Evolutionary conservation across 2,888 invertebrate genomes (phyloP).

Genomic region (Drosophila algonquin): DNA sequence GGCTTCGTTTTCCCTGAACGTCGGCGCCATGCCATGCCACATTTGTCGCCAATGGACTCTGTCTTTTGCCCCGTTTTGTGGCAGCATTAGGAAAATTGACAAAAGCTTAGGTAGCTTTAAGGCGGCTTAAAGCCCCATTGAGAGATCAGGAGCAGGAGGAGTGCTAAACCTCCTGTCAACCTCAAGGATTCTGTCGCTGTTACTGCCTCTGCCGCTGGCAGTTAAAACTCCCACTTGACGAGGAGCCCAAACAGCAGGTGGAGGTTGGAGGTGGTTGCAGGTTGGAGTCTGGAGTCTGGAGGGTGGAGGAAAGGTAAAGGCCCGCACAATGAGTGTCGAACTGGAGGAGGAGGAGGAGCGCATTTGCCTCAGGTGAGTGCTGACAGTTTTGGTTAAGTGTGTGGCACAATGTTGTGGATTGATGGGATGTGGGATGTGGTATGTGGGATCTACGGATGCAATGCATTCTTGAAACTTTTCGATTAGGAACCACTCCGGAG

Average conservation of each 20-base stretch:
- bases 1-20: slow-evolving; percentile 4
- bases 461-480: slow-evolving; percentile 1
- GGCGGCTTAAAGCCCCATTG: slow-evolving; percentile 50
- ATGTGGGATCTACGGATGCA: slow-evolving; percentile 18
- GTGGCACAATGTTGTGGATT: slow-evolving; percentile 21
- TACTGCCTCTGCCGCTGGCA: slow-evolving; percentile 42
- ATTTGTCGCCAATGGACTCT: slow-evolving; percentile 16
- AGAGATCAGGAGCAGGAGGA: neutral
- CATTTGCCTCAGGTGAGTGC: slow-evolving; percentile 73
- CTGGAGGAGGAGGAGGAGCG: slow-evolving; percentile 73
- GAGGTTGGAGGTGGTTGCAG: neutral
- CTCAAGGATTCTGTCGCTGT: slow-evolving; percentile 33
- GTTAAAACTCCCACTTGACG: slow-evolving; percentile 55
- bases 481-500: too few species aligned
- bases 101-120: slow-evolving; percentile 72
- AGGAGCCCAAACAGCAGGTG: slow-evolving; percentile 20
- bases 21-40: slow-evolving; percentile 45
- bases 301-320: slow-evolving; percentile 1
- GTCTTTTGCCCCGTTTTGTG: slow-evolving; percentile 31
- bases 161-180: slow-evolving; percentile 36
- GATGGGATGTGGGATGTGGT: neutral
- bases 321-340: slow-evolving; percentile 59
- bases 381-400: slow-evolving; percentile 30
- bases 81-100: slow-evolving; percentile 73
- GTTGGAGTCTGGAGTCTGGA: too few species aligned